A percentile compares a stretch with the other conserved stretches of the same genome.
Evolutionary conservation across 1,140 invertebrate genomes (phyloP).

Genomic region (Paraescarpia echinospica): DNA sequence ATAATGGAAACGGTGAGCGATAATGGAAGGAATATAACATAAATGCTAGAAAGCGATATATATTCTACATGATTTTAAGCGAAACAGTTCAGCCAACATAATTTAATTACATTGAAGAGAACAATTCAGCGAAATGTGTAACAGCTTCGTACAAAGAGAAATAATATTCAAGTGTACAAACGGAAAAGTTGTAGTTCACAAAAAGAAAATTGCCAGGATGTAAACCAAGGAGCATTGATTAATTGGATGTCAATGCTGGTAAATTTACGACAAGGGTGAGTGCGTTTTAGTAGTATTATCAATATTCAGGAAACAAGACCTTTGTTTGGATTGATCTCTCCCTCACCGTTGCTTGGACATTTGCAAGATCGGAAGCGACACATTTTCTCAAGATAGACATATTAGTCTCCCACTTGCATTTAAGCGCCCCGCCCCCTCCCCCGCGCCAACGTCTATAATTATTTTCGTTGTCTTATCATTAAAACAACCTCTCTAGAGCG

Average conservation of each 20-base stretch:
- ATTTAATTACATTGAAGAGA: neutral
- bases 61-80: neutral
- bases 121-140: neutral
- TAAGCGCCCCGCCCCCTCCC: no score
- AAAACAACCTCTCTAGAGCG: no score
- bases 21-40: neutral
- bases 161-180: neutral
- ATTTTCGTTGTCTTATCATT: no score
- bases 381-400: no score
- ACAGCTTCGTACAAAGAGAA: neutral
- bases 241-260: neutral
- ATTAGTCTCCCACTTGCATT: no score
- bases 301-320: no score
- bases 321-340: no score
- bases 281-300: no score
- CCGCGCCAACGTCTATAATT: no score
- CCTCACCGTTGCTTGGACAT: no score
- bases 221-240: neutral
- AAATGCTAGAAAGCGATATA: neutral
- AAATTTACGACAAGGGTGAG: no score
- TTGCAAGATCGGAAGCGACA: no score
- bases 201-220: neutral
- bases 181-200: constrained; percentile 5
- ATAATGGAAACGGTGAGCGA: neutral
- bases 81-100: neutral